Conservation (phyloP, 2,888 invertebrate genomes). For the Melanotus villosus region DNA sequence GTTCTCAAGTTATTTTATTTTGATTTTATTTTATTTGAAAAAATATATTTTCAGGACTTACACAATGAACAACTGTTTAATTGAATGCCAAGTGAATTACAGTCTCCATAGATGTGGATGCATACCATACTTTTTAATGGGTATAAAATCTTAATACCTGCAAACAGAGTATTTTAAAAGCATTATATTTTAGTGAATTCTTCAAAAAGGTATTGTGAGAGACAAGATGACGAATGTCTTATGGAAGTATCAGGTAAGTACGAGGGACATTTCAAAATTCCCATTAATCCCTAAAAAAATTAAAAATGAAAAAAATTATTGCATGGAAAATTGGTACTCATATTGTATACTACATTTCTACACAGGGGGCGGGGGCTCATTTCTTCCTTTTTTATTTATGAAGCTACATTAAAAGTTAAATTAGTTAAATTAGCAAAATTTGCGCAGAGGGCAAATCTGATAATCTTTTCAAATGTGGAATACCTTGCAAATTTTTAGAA, state of each 20-base stretch:
- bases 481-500: too few relatives aligned
- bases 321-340: too few relatives aligned
- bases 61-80: conserved; percentile 16
- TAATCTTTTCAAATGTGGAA: too few relatives aligned
- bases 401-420: too few relatives aligned
- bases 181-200: neutral
- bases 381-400: too few relatives aligned
- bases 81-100: conserved; percentile 25
- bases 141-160: neutral
- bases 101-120: conserved; percentile 23
- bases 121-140: conserved; percentile 7
- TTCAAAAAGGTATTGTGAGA: neutral
- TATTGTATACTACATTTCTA: too few relatives aligned
- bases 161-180: neutral
- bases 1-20: neutral
- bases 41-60: conserved; percentile 14
- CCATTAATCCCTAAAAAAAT: too few relatives aligned
- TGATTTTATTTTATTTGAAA: neutral
- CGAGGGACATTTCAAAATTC: too few relatives aligned
- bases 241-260: neutral
- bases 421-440: too few relatives aligned
- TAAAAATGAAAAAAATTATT: too few relatives aligned
- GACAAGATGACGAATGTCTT: neutral
- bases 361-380: too few relatives aligned
- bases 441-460: too few relatives aligned